A percentile compares a stretch with the other conserved stretches of the same genome.
Conservation (phyloP, 37 sponge, comb jelly and placozoan genomes). For the Agelas oroides region DNA sequence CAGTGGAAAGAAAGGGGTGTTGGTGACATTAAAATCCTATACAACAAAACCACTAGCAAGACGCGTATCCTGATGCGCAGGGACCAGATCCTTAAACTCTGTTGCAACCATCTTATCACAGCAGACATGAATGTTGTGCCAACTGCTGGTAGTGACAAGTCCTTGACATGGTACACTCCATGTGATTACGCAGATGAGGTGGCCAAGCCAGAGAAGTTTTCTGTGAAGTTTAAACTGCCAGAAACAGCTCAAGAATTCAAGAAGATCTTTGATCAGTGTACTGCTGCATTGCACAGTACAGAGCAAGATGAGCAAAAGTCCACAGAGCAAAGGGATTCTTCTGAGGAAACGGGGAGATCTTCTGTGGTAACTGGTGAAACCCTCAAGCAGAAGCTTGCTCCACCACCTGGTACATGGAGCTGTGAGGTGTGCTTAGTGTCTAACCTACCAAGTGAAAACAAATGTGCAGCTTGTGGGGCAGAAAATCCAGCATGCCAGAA, state of each 20-base stretch:
- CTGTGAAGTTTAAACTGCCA: slow-evolving; percentile 76
- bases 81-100: slow-evolving; percentile 90
- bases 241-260: slow-evolving; percentile 77
- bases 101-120: slow-evolving; percentile 92
- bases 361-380: neutral
- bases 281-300: slow-evolving; percentile 13
- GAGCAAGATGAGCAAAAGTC: neutral
- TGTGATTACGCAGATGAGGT: slow-evolving; percentile 84
- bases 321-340: too few species aligned
- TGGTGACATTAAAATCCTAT: slow-evolving; percentile 86
- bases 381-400: neutral
- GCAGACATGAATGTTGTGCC: slow-evolving; percentile 66
- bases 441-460: slow-evolving; percentile 10
- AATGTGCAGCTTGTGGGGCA: slow-evolving; percentile 41
- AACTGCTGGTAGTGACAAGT: slow-evolving; percentile 42
- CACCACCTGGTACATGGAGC: slow-evolving; percentile 40
- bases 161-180: slow-evolving; percentile 86
- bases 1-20: slow-evolving; percentile 89
- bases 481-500: neutral
- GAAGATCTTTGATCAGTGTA: slow-evolving; percentile 63
- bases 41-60: slow-evolving; percentile 59
- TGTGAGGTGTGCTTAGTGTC: slow-evolving; percentile 40
- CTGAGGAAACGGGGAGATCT: too few species aligned
- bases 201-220: slow-evolving; percentile 81
- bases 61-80: slow-evolving; percentile 88